A percentile compares a stretch with the other conserved stretches of the same genome.
Evolutionary conservation across 2,888 invertebrate species (phyloP).

Genomic region (Drosophila multiciliata): DNA sequence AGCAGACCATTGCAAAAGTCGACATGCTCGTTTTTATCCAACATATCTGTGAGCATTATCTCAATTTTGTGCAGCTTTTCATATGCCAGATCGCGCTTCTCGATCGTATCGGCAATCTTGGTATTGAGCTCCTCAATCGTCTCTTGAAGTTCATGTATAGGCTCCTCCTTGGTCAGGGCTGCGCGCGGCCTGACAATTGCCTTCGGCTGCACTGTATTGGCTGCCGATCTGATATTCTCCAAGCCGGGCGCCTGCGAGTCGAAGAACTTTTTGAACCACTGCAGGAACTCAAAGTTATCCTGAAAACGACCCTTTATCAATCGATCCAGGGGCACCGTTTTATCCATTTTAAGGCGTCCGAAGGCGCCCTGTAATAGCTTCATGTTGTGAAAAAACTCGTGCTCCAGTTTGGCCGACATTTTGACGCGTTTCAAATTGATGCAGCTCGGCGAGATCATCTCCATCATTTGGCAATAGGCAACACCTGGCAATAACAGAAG

Average conservation of each 20-base stretch:
- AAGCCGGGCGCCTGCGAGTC: slow-evolving; percentile 97
- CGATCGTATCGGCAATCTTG: slow-evolving; percentile 12
- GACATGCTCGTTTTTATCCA: slow-evolving; percentile 53
- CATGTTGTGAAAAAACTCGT: slow-evolving; percentile 99
- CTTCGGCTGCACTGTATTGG: slow-evolving; percentile 52
- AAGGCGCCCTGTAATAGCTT: slow-evolving; percentile 98
- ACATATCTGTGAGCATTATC: slow-evolving; percentile 59
- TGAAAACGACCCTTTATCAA: slow-evolving; percentile 99
- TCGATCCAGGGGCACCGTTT: slow-evolving; percentile 86
- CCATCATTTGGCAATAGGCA: slow-evolving; percentile 99
- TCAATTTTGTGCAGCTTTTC: slow-evolving; percentile 76
- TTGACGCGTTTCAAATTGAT: slow-evolving; percentile 96
- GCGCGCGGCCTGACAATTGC: slow-evolving; percentile 47
- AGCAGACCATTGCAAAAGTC: slow-evolving; percentile 68
- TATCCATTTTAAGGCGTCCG: slow-evolving; percentile 98
- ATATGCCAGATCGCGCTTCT: slow-evolving; percentile 68
- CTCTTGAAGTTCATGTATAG: slow-evolving; percentile 15
- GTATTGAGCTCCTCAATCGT: slow-evolving; percentile 11
- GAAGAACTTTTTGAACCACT: slow-evolving; percentile 99
- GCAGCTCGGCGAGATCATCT: slow-evolving; percentile 96
- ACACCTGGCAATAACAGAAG: slow-evolving; percentile 88
- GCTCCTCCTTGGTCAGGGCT: slow-evolving; percentile 29
- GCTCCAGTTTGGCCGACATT: slow-evolving; percentile 98
- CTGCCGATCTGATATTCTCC: slow-evolving; percentile 85
- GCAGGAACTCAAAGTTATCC: slow-evolving; percentile 99